Conservation (phyloP, 2,888 invertebrate genomes). For the Calliopum simillimum region DNA sequence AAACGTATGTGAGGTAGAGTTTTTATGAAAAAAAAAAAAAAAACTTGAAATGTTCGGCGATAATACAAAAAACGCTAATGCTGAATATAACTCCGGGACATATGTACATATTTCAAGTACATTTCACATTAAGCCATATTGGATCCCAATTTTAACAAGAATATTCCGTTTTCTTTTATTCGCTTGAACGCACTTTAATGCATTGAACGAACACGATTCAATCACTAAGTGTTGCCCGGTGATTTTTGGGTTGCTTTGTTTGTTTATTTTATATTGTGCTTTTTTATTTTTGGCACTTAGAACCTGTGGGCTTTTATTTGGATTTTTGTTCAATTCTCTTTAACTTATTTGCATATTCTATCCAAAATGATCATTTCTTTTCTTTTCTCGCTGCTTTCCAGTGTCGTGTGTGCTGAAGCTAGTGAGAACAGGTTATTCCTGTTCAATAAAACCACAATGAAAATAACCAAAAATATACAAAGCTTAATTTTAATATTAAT, state of each 20-base stretch:
- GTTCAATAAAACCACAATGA: background rate
- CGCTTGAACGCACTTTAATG: too few relatives aligned
- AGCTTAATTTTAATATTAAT: background rate
- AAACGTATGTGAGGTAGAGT: too few relatives aligned
- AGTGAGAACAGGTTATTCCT: constrained; percentile 8
- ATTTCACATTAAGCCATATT: too few relatives aligned
- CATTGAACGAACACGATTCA: background rate
- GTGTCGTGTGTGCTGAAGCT: background rate
- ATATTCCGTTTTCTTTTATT: too few relatives aligned
- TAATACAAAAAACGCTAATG: too few relatives aligned
- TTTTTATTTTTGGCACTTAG: background rate
- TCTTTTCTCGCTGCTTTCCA: background rate
- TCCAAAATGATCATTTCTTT: background rate
- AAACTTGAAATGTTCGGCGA: too few relatives aligned
- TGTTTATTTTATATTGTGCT: background rate
- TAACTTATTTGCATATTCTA: constrained; percentile 22
- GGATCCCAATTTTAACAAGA: too few relatives aligned
- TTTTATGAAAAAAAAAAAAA: too few relatives aligned
- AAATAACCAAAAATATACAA: background rate
- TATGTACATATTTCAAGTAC: too few relatives aligned
- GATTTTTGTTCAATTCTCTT: background rate
- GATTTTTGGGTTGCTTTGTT: background rate
- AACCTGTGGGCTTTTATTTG: constrained; percentile 20
- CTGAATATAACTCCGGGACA: too few relatives aligned
- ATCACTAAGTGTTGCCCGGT: constrained; percentile 1